phyloP scores from a whole-genome alignment of 2,113 vertebrate genomes.

The Odocoileus hemionus region DNA sequence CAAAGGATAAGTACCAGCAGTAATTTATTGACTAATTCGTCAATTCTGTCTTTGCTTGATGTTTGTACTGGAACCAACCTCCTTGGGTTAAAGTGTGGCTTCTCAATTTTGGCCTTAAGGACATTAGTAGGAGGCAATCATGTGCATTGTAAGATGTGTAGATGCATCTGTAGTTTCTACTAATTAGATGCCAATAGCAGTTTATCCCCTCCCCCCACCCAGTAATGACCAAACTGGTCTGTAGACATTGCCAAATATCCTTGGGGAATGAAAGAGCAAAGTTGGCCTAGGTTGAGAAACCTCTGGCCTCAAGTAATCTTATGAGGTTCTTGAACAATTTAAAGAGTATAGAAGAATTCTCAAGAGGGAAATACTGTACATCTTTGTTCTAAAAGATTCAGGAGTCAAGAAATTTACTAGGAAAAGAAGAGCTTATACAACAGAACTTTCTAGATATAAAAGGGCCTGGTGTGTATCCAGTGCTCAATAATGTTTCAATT shows the following conservation, averaged over 20 bases:
- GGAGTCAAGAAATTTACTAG: neutral
- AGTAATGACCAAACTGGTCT: neutral
- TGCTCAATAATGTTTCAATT: neutral
- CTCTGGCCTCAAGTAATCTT: neutral
- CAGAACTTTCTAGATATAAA: neutral
- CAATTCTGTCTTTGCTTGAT: neutral
- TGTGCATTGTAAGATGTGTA: rapidly evolving
- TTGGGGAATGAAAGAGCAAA: neutral
- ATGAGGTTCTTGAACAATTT: neutral
- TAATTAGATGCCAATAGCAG: too few relatives aligned
- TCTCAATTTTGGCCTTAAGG: neutral
- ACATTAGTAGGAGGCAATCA: too few relatives aligned
- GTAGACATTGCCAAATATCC: neutral
- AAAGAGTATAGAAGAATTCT: neutral
- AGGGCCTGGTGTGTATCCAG: neutral
- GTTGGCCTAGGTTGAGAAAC: neutral
- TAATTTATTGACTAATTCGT: neutral
- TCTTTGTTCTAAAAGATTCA: neutral
- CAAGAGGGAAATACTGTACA: neutral
- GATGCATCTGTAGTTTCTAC: neutral
- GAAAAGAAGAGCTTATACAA: neutral
- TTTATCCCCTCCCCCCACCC: neutral
- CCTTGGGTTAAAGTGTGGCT: neutral
- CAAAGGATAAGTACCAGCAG: neutral
- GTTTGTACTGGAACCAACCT: neutral